Base-by-base conservation (phyloP, 2,113 vertebrate genomes). In the Alouatta palliata region DNA sequence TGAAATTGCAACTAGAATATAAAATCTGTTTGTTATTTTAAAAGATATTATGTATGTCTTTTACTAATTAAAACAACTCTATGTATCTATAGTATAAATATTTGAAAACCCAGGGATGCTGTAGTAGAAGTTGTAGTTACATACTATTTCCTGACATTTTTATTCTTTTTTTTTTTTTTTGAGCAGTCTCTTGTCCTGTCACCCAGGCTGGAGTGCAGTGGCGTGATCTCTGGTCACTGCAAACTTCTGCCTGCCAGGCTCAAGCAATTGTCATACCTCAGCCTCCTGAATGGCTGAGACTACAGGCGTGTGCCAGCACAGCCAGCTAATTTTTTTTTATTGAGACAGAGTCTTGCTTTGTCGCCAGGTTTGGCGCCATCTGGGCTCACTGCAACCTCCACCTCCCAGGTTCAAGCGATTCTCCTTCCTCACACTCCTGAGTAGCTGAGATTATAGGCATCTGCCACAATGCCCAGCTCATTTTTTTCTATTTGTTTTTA, bases 1-100 rank as follows among this genome's bases (percentile, higher is more conserved):
- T 40, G 19, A 93, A 92, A 73, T 93, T 16, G 17, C 32, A 91
- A 12, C 56, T 61, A n/a, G 90, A 95, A 45, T 89, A 56, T 92
- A 76, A 96, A 95, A 85, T 89, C 32, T n/a, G 83, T 91, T 87
- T 71, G 40, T 81, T 85, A 84, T 40, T 77, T 93, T 91, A 54
- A 71, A 94, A 96, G 54, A 76, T 68, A 58, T 77, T 87, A 64
- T 93, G 90, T 88, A 71, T 79, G 84, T 58, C 27, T 88, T 37
- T 49, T 90, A 47, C 35, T 17, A 49, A 71, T 75, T 54, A 66
- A 58, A 77, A 87, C 43, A 87, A 52, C 2, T 3, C 25, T 71
- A 1, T 64, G 0, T 79, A 27, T 84, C 32, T 91, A 90, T 30
- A 75, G 23, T 96, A 77, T 92, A 90, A 45, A 61, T 94, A 79